Evolutionary conservation across 2,113 vertebrate genomes (phyloP).

Genomic region (Heteronetta atricapilla): DNA sequence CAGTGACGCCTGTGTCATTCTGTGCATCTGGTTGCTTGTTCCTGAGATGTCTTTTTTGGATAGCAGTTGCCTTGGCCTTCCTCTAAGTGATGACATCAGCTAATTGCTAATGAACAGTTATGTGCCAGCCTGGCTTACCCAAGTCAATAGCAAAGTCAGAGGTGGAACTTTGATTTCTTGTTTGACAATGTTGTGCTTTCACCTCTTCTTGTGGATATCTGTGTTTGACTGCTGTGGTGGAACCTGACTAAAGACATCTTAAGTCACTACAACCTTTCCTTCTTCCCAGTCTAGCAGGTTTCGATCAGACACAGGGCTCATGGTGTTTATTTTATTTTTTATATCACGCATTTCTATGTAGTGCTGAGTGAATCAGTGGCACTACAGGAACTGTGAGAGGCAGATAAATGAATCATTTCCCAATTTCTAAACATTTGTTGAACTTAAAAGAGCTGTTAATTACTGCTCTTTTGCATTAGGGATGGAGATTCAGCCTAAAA

Average conservation of each 20-base stretch:
- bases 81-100: not conserved
- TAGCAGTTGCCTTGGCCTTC: not conserved
- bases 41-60: not conserved
- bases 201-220: not conserved
- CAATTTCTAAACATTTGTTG: not conserved
- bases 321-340: not conserved
- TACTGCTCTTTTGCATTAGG: not conserved
- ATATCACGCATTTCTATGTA: not conserved
- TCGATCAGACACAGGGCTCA: not conserved
- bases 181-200: not conserved
- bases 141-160: not conserved
- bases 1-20: not conserved
- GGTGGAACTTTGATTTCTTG: not conserved
- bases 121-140: not conserved
- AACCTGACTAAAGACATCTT: not conserved
- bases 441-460: slow-evolving; percentile 8
- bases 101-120: not conserved
- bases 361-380: not conserved
- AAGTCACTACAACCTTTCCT: not conserved
- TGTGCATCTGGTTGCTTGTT: not conserved
- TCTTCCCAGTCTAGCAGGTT: not conserved
- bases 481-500: not conserved
- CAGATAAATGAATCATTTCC: not conserved
- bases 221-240: not conserved
- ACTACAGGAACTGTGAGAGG: not conserved